Base-by-base conservation (phyloP, 2,797 vertebrate genomes). In the Sarcophilus harrisii region DNA sequence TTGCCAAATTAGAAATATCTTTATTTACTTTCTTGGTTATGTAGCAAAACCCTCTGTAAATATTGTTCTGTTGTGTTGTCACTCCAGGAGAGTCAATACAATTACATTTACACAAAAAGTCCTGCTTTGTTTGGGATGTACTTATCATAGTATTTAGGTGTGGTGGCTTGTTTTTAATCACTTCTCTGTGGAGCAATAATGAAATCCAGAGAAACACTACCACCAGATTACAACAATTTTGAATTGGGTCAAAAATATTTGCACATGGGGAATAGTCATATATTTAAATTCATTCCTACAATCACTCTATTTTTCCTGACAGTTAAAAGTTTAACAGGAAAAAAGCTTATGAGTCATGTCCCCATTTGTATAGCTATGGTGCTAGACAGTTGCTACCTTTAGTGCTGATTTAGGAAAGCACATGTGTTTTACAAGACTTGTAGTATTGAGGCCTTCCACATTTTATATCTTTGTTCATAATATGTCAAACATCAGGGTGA, bases 161-260 rank as follows among this genome's bases (percentile, higher is more conserved):
- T 94, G 95, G 94, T 52, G 12, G 60, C 95, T 96, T 96, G 91
- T 95, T 97, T 97, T 96, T 95, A 96, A 97, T 94, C 96, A 96
- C 95, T 90, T 98, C 94, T 96, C 96, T 96, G 24, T 96, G 94
- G 94, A 96, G 89, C 60, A 96, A 93, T 96, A 95, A 97, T 93
- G 96, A 91, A 95, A 66, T 96, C 90, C 95, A 96, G 94, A 96
- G 57, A 81, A 97, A 57, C 54, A 93, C 66, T 91, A 92, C 94
- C 93, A 95, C 93, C 90, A 91, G 58, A 96, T 94, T 94, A 94
- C 54, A 93, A 57, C 45, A 96, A 93, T 29, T 95, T 97, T 97
- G 60, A 91, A 16, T 87, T 92, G 52, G 55, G 28, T 94, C 81
- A 92, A 95, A 96, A 97, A 94, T 94, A 96, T 81, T 93, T 92